phyloP scores from a whole-genome alignment of 2,797 vertebrate genomes.

The Parauchenoglanis ngamensis region DNA sequence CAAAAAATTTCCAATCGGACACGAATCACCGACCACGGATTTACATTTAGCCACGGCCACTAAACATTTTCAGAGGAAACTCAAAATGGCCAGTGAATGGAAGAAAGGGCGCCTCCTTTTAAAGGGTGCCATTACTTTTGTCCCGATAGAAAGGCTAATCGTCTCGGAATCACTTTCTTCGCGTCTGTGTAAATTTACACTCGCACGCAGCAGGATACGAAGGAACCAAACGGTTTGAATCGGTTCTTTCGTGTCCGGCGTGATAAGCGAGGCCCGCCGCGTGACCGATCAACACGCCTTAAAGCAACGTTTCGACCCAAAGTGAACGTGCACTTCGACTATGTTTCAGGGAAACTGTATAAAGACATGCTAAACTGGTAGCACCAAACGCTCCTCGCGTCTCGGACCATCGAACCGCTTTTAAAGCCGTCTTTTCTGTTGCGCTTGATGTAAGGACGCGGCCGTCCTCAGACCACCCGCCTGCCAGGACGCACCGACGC shows the following conservation, averaged over 20 bases:
- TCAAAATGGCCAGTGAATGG: too few species aligned
- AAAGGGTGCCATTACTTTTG: background rate
- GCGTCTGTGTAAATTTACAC: background rate
- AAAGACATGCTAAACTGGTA: background rate
- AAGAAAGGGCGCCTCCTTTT: too few species aligned
- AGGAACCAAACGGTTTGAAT: background rate
- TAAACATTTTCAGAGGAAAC: background rate
- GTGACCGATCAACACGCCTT: background rate
- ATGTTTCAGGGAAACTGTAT: background rate
- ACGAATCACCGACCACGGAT: background rate
- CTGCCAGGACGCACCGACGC: background rate
- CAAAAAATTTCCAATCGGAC: too few species aligned
- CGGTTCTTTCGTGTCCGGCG: background rate
- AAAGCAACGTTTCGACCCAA: background rate
- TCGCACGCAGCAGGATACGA: too few species aligned
- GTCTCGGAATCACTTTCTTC: background rate
- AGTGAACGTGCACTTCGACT: background rate
- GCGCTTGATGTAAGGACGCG: background rate
- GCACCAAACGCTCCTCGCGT: background rate
- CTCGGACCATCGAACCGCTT: background rate
- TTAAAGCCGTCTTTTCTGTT: background rate
- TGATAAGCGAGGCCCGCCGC: background rate
- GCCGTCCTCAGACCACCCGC: background rate
- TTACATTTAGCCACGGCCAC: conserved; percentile 1
- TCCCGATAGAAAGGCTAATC: too few species aligned